Evolutionary conservation across 1,140 invertebrate genomes (phyloP).

Genomic region (Calycopis cecrops): DNA sequence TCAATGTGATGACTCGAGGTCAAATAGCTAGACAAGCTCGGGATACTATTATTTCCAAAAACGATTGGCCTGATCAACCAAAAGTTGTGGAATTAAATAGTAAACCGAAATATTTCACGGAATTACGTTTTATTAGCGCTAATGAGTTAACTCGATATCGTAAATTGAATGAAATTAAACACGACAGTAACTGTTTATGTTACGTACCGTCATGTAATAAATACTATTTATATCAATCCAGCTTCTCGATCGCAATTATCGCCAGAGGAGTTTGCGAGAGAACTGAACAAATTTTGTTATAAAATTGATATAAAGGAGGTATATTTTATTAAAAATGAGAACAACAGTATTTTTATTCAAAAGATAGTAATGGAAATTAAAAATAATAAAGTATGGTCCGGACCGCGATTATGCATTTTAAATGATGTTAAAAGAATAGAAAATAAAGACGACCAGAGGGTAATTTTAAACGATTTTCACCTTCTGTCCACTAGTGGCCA

Average conservation of each 20-base stretch:
- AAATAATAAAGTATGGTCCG: slow-evolving; percentile 11
- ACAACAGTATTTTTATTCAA: slow-evolving; percentile 6
- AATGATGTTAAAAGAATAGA: slow-evolving; percentile 21
- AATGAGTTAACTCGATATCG: slow-evolving; percentile 16
- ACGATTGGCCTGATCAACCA: too few species aligned
- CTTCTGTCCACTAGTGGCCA: too few species aligned
- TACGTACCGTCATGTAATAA: slow-evolving; percentile 8
- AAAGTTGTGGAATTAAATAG: slow-evolving; percentile 20
- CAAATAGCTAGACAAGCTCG: too few species aligned
- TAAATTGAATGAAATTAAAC: slow-evolving; percentile 16
- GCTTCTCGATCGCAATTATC: slow-evolving; percentile 24
- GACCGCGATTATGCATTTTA: slow-evolving; percentile 18
- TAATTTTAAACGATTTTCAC: too few species aligned
- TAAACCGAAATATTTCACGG: slow-evolving; percentile 24
- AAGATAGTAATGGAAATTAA: slow-evolving; percentile 6
- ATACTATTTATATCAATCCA: slow-evolving; percentile 26
- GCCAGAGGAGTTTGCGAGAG: slow-evolving; percentile 28
- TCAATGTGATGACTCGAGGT: too few species aligned
- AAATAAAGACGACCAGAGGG: too few species aligned
- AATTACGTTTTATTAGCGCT: slow-evolving; percentile 22
- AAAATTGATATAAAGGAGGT: slow-evolving; percentile 12
- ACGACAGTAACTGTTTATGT: slow-evolving; percentile 17
- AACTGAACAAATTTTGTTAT: slow-evolving; percentile 22
- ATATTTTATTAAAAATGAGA: slow-evolving; percentile 15
- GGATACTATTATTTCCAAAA: too few species aligned